Evolutionary conservation across 2,888 invertebrate species (phyloP), one percentile per base, ranked within the genome.

Genomic region (Syrphus vitripennis): DNA sequence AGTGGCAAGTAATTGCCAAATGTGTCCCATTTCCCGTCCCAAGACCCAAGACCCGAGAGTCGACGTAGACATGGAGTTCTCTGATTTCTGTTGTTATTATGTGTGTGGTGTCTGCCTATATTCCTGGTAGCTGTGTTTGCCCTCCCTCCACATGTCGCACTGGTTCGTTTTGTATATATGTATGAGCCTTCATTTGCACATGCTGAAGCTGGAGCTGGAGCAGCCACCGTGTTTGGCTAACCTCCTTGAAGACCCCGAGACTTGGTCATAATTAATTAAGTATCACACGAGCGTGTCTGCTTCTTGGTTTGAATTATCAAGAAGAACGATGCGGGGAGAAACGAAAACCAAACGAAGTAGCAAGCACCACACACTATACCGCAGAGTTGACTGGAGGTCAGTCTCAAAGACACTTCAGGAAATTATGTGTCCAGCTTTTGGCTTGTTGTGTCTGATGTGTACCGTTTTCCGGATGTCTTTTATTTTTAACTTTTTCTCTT

Each of bases 201-300:
- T 78, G 76, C 48, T 67, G 50, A n/a, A 45, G 55, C 24, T 29
- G 57, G 3, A 61, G 71, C 48, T 24, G 26, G n/a, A 24, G 34
- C 40, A 65, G 59, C 65, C 71, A 71, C 55, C 48, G 76, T 77
- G 65, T 82, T 82, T 37, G 77, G 63, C 63, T 84, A 84, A 84
- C 83, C 83, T 84, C 71, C 42, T 61, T 42, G 67, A 42, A 67
- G 59, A 84, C 75, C 76, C 34, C 69, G 40, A 40, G 76, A 81
- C 72, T 84, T 76, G 86, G 77, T 78, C 82, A 86, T 82, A 86
- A 86, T 86, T 86, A 86, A 86, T 86, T 86, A 86, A 86, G 86
- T 75, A 78, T 77, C 82, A 86, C 82, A 77, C 86, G 82, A 86
- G 77, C 70, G 63, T 78, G 86, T 65, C 77, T 57, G 78, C 65